These are phyloP conservation scores for Branchinecta sandiegonensis DNA, from an alignment of 2,888 invertebrate species.

Conservation along the genomic window DNA sequence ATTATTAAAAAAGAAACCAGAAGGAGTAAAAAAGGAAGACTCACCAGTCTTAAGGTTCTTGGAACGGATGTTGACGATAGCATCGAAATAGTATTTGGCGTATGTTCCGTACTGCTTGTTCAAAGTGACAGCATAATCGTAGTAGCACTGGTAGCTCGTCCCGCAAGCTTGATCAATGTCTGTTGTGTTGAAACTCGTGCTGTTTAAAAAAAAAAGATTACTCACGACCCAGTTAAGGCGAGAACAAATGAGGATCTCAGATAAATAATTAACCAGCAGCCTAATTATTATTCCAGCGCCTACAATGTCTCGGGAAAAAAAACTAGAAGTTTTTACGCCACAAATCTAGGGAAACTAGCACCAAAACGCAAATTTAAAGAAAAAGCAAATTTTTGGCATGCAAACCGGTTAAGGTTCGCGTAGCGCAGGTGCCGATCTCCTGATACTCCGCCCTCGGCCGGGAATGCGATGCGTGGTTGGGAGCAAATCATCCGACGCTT, in stretches of 20 bases:
- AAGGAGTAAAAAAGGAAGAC: slow-evolving; percentile 25
- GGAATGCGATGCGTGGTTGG: too few relatives aligned
- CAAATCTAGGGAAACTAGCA: too few relatives aligned
- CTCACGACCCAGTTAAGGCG: not conserved
- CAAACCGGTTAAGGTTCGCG: too few relatives aligned
- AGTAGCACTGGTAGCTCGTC: slow-evolving; percentile 69
- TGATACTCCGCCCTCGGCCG: too few relatives aligned
- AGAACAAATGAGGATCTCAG: not conserved
- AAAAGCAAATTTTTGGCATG: too few relatives aligned
- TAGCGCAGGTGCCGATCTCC: too few relatives aligned
- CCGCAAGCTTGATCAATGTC: slow-evolving; percentile 57
- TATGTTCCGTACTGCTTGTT: slow-evolving; percentile 72
- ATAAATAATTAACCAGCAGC: too few relatives aligned
- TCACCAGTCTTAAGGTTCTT: slow-evolving; percentile 36
- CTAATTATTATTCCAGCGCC: too few relatives aligned
- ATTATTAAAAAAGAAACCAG: not conserved
- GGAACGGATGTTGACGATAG: slow-evolving; percentile 39
- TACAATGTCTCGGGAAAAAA: too few relatives aligned
- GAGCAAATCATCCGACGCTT: too few relatives aligned
- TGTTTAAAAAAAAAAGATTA: slow-evolving; percentile 15
- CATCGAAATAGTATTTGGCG: slow-evolving; percentile 65
- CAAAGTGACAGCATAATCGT: slow-evolving; percentile 70
- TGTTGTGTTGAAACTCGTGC: slow-evolving; percentile 40
- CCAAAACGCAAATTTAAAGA: too few relatives aligned
- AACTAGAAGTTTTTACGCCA: too few relatives aligned